Base-by-base conservation (phyloP, 1,140 invertebrate genomes). In the Caenorhabditis latens region DNA sequence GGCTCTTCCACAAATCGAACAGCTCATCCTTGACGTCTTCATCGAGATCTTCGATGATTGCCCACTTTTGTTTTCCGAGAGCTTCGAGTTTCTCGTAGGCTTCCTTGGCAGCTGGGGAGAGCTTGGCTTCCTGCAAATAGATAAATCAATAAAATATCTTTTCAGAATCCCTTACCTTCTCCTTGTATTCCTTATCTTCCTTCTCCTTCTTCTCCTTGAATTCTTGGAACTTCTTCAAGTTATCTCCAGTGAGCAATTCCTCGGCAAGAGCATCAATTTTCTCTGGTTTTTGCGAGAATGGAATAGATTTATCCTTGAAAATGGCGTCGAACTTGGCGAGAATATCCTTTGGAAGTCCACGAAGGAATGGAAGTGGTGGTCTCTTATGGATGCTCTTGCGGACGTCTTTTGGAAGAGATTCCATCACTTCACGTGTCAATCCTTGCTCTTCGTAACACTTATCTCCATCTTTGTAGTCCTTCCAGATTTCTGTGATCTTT, bases 401-500 rank as follows among this genome's bases (percentile, higher is more conserved):
- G 16, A 79, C 71, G n/a, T 86, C 86, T 16, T 83, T 65, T 32
- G 86, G 86, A 48, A 86, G 86, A 82, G 53, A 14, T 19, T 86
- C 86, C 14, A 86, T 58, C 3, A 86, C 24, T 63, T 86, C 86
- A 53, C 82, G 55, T 40, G 86, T 86, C 55, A 83, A 58, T 83
- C 75, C 86, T 43, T 86, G 86, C 19, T 86, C 75, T 19, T 83
- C 58, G 32, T 83, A 86, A 57, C 86, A 86, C 75, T 86, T 86
- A 40, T 86, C 82, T 63, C 86, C 86, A 9, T 86, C 86, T 42
- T 86, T 86, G 55, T 86, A 86, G 48, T 86, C 79, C 32, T 86
- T 86, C 86, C 86, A 86, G 55, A 86, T 86, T 9, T 65, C 86
- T n/a, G n/a, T 84, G 53, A 86, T 71, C 50, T 85, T 79, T 2